phyloP scores from a whole-genome alignment of 2,113 vertebrate genomes.

The Dicrurus megarhynchus region DNA sequence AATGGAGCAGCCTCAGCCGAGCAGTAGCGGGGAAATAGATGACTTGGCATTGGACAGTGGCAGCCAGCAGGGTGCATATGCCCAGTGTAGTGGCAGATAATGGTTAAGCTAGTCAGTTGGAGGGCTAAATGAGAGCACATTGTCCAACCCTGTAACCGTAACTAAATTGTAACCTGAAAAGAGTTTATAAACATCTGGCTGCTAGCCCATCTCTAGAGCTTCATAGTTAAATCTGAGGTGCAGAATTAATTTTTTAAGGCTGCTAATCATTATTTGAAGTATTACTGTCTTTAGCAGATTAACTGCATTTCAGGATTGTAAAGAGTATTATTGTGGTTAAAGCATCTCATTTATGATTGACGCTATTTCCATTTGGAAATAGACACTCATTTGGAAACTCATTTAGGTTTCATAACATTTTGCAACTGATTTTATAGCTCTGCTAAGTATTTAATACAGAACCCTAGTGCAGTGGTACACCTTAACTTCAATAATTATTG shows the following conservation, averaged over 20 bases:
- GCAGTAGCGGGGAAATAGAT: conserved; percentile 60
- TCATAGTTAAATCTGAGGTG: conserved; percentile 30
- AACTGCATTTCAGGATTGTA: background rate
- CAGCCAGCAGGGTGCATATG: conserved; percentile 67
- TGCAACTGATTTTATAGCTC: background rate
- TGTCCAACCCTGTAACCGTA: conserved; percentile 67
- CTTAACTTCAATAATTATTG: background rate
- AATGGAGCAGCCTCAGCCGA: conserved; percentile 52
- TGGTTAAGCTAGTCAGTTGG: conserved; percentile 64
- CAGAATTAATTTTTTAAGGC: background rate
- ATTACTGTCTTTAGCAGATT: background rate
- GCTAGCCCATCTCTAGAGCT: conserved; percentile 22
- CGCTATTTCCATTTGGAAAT: background rate
- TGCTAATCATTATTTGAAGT: background rate
- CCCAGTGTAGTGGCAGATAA: conserved; percentile 55
- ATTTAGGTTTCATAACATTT: background rate
- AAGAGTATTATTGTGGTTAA: background rate
- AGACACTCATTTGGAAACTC: background rate
- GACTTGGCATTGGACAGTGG: conserved; percentile 54
- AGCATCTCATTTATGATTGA: background rate
- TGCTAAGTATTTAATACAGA: background rate
- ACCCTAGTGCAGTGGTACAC: background rate
- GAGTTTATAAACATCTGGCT: conserved; percentile 67
- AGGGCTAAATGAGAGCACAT: conserved; percentile 63
- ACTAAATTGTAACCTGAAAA: conserved; percentile 69